A percentile compares a stretch with the other conserved stretches of the same genome.
Evolutionary conservation across 2,888 invertebrate species (phyloP).

Genomic region (Caenorhabditis becei): DNA sequence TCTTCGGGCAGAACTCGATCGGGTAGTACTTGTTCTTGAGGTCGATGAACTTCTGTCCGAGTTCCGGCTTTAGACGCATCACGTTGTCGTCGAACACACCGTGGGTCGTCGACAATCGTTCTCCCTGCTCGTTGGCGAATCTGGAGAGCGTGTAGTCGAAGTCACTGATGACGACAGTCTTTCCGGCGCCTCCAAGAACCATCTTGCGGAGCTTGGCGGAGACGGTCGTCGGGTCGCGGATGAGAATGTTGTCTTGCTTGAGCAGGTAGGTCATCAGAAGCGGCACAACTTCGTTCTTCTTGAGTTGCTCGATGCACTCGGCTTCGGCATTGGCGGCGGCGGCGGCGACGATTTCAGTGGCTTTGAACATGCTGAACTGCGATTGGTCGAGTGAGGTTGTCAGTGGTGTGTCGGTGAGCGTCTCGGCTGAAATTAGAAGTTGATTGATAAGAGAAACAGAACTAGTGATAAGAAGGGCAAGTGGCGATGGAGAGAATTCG

Average conservation of each 20-base stretch:
- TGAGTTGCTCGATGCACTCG: constrained; percentile 45
- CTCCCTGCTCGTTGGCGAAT: constrained; percentile 73
- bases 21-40: constrained; percentile 75
- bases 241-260: constrained; percentile 52
- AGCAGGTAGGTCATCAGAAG: constrained; percentile 54
- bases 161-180: constrained; percentile 76
- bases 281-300: constrained; percentile 55
- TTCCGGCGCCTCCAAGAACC: constrained; percentile 67
- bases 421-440: constrained; percentile 58
- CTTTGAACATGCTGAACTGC: constrained; percentile 53
- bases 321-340: constrained; percentile 51
- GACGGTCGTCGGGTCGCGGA: constrained; percentile 67
- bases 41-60: constrained; percentile 72
- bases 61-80: constrained; percentile 66
- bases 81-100: constrained; percentile 79
- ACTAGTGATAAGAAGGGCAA: constrained; percentile 15
- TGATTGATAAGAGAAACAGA: not conserved
- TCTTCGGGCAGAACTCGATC: constrained; percentile 82
- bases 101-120: constrained; percentile 78
- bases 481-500: not conserved
- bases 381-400: constrained; percentile 35
- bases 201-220: constrained; percentile 67
- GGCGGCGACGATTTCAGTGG: constrained; percentile 52
- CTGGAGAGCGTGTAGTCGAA: constrained; percentile 80
- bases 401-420: constrained; percentile 54